Evolutionary conservation across 2,888 invertebrate species (phyloP), one percentile per base, ranked within the genome.

Genomic region (Lymantria dispar): DNA sequence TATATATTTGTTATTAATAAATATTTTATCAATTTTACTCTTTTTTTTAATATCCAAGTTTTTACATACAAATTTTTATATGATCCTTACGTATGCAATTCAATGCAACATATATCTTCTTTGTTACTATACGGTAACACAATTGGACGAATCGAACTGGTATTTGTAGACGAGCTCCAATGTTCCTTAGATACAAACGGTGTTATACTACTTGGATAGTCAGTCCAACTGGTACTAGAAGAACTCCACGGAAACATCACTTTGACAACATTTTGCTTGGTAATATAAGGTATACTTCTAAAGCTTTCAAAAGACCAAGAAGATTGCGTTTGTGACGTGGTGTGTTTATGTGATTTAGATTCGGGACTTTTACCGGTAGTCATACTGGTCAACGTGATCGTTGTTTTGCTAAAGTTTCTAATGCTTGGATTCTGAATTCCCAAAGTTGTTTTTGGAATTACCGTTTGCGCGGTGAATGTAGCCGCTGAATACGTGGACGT

Each of bases 271-370:
- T 47, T 33, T 0, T 60, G 55, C 9, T 49, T 40, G 0, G 47
- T 55, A 0, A 49, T 53, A 0, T 48, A 3, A 40, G 2, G 40
- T 3, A 47, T 72, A 0, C 58, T 48, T 41, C 78, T 70, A 8
- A 67, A 79, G 0, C 74, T 61, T 33, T 81, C 76, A 10, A 80
- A 1, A 0, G 78, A 73, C 84, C 83, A 85, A 0, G 78, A 74
- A 29, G 75, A 75, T 0, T 66, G 37, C 0, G 73, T 74, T 0
- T 60, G 61, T 0, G 42, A 33, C 8, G 13, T 33, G 11, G 36
- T 53, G 22, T 43, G 41, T 1, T 36, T 15, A 3, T 8, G 8
- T 13, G 9, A 13, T 5, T 43, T 8, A 8, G 1, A 1, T 15
- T 0, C 38, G 3, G 8, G 14, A 11, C 60, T 30, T 2, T 48